A percentile compares a stretch with the other conserved stretches of the same genome.
Evolutionary conservation across 2,888 invertebrate species (phyloP).

Genomic region (Polymixis lichenea): DNA sequence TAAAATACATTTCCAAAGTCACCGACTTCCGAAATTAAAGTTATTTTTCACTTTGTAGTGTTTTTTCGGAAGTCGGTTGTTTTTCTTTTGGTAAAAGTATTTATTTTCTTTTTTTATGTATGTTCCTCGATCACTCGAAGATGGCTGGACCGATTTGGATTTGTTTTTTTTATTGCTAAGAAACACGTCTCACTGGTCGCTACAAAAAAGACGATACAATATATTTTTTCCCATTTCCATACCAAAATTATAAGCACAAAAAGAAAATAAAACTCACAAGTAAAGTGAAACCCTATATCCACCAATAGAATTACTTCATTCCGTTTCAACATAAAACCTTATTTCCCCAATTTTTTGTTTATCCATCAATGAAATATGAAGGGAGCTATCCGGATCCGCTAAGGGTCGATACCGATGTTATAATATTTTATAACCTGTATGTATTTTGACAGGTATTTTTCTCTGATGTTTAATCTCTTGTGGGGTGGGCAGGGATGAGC

Average conservation of each 20-base stretch:
- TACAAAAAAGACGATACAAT: background rate
- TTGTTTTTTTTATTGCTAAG: too few relatives aligned
- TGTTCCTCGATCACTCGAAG: too few relatives aligned
- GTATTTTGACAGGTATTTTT: slow-evolving; percentile 32
- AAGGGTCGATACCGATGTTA: slow-evolving; percentile 2
- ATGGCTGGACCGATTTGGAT: too few relatives aligned
- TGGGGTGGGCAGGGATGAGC: background rate
- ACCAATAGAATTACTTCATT: slow-evolving; percentile 32
- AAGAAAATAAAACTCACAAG: background rate
- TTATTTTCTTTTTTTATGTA: too few relatives aligned
- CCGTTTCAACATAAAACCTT: slow-evolving; percentile 24
- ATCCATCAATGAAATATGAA: slow-evolving; percentile 39
- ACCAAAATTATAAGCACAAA: background rate
- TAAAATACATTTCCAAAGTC: too few relatives aligned
- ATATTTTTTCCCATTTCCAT: background rate
- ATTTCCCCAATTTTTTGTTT: slow-evolving; percentile 15
- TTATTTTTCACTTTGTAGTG: too few relatives aligned
- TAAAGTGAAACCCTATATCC: slow-evolving; percentile 24
- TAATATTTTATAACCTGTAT: slow-evolving; percentile 13
- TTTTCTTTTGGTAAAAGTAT: too few relatives aligned
- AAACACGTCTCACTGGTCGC: background rate
- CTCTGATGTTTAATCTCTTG: slow-evolving; percentile 16
- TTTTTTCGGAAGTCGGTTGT: too few relatives aligned
- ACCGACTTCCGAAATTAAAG: too few relatives aligned
- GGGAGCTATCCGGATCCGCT: slow-evolving; percentile 3